phyloP scores from a whole-genome alignment of 2,113 vertebrate species.

The Danionella cerebrum region DNA sequence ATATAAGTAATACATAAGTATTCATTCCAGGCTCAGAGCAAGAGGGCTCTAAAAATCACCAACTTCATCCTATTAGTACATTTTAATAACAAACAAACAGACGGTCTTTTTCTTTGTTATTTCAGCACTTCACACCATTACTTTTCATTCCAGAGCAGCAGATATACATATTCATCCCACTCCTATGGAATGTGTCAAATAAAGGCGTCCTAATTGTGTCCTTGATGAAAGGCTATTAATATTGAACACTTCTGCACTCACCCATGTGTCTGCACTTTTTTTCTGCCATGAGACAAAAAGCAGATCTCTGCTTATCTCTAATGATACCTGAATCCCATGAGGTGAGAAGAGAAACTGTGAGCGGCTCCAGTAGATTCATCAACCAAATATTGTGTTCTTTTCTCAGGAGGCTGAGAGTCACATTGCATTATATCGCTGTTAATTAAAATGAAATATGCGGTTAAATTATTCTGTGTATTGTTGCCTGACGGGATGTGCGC shows the following conservation, averaged over 20 bases:
- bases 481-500: constrained; percentile 48
- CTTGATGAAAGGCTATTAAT: constrained; percentile 76
- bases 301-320: constrained; percentile 67
- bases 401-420: constrained; percentile 64
- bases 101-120: constrained; percentile 48
- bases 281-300: constrained; percentile 57
- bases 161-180: constrained; percentile 65
- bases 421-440: constrained; percentile 68
- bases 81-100: constrained; percentile 52
- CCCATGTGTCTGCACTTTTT: constrained; percentile 43
- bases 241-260: constrained; percentile 64
- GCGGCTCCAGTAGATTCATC: constrained; percentile 68
- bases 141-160: constrained; percentile 55
- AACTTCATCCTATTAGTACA: no score
- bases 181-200: constrained; percentile 66
- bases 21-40: no score
- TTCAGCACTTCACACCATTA: constrained; percentile 61
- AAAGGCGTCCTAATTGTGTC: constrained; percentile 75
- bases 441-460: constrained; percentile 73
- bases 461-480: constrained; percentile 68
- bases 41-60: no score
- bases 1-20: no score
- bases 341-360: constrained; percentile 54
- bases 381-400: constrained; percentile 62
- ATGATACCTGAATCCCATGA: constrained; percentile 71